phyloP scores from a whole-genome alignment of 1,140 invertebrate species.

The Trichonephila inaurata region DNA sequence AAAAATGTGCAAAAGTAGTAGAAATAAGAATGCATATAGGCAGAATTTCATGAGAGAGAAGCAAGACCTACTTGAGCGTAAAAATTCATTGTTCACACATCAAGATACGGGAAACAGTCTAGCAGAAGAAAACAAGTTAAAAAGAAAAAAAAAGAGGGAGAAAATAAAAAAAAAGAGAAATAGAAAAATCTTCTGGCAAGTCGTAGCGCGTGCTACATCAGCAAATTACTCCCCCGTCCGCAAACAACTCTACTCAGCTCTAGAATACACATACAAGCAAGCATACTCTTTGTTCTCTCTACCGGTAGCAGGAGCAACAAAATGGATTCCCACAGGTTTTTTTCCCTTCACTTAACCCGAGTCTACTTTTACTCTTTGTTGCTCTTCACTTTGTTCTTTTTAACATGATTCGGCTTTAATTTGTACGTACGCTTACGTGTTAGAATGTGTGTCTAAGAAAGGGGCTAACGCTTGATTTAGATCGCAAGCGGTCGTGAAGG shows the following conservation, averaged over 20 bases:
- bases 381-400: constrained; percentile 16
- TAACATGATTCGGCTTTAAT: constrained; percentile 52
- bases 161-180: background rate
- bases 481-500: constrained; percentile 47
- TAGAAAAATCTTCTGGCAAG: constrained; percentile 53
- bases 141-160: constrained; percentile 15
- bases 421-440: constrained; percentile 37
- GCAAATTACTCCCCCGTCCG: constrained; percentile 74
- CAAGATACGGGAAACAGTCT: background rate
- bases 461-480: constrained; percentile 48
- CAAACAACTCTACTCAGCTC: constrained; percentile 68
- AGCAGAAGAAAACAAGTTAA: background rate
- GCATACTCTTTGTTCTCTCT: constrained; percentile 69
- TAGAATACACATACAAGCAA: constrained; percentile 55
- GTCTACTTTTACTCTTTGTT: constrained; percentile 43
- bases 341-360: constrained; percentile 29
- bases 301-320: constrained; percentile 46
- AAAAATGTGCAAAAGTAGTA: background rate
- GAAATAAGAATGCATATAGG: background rate
- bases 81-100: constrained; percentile 67
- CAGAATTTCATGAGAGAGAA: background rate
- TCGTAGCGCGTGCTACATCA: constrained; percentile 64
- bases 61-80: constrained; percentile 17
- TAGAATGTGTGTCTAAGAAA: constrained; percentile 42
- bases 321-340: constrained; percentile 63